Base-by-base conservation (phyloP, 2,888 invertebrate species). In the Dermolepida albohirtum region DNA sequence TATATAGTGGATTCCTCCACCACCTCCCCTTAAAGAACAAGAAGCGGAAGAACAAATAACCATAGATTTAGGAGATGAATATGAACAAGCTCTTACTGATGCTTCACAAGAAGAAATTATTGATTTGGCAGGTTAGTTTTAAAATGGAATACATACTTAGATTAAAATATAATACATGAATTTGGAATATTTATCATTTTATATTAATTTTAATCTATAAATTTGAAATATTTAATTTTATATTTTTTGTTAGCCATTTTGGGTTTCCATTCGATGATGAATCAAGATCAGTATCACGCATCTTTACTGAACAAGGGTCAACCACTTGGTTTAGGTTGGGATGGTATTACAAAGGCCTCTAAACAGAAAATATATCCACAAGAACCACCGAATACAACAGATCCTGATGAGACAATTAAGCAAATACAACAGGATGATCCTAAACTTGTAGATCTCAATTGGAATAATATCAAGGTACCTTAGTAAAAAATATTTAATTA, bases 231-330 rank as follows among this genome's bases (percentile, higher is more conserved):
- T 66, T 43, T 50, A 52, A 8, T 51, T 52, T 27, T 57, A 4
- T 41, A 22, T 57, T 64, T 12, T 17, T 52, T 55, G 41, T 1
- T 85, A 95, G 98, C 97, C 83, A 97, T 98, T 84, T 89, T 98
- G 81, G 99, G 98, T 80, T 97, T 99, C 89, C 98, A 99, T 86
- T 98, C 98, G 72, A 98, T 99, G 96, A 95, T 99, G 92, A 99
- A 98, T 84, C 99, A 99, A 87, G 97, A 98, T 82, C 99, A 99
- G 86, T 99, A 97, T 85, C 97, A 98, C 86, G 97, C 97, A 70
- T 98, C 98, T 44, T 87, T 96, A 70, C 85, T 95, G 73, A 96
- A 96, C 86, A 96, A 96, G 85, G 95, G 94, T 27, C 94, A 95
- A 81, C 94, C 94, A 0, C 89, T 94, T 70, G 95, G 95, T 51